phyloP scores from a whole-genome alignment of 2,888 invertebrate genomes.

The Euzophera pinguis region DNA sequence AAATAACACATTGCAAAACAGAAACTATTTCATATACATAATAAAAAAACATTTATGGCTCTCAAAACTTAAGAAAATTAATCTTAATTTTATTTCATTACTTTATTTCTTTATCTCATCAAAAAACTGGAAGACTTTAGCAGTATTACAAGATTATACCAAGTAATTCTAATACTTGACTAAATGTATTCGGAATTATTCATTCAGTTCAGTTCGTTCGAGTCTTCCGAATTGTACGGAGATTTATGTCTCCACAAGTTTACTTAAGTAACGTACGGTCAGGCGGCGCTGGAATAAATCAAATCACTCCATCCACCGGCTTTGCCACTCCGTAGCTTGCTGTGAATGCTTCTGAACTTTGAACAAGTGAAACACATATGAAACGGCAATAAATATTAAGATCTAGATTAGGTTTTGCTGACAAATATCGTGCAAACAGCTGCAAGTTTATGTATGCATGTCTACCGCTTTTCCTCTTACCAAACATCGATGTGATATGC shows the following conservation, averaged over 20 bases:
- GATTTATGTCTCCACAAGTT: constrained; percentile 63
- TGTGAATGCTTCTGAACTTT: constrained; percentile 13
- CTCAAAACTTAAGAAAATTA: no score
- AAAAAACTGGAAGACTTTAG: constrained; percentile 1
- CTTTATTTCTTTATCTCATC: no score
- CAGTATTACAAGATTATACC: constrained; percentile 7
- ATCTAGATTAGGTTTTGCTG: not conserved
- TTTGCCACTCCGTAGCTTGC: constrained; percentile 15
- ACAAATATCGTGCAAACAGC: no score
- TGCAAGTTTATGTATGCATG: no score
- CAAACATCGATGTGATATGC: no score
- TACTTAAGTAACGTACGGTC: constrained; percentile 55
- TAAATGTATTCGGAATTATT: constrained; percentile 56
- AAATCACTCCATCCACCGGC: constrained; percentile 32
- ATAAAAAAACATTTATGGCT: no score
- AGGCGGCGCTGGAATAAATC: constrained; percentile 51
- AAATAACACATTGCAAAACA: no score
- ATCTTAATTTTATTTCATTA: no score
- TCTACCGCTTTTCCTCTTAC: no score
- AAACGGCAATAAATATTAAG: constrained; percentile 16
- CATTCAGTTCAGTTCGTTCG: constrained; percentile 50
- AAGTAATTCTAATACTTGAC: constrained; percentile 31
- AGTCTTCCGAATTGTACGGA: constrained; percentile 47
- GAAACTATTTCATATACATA: no score
- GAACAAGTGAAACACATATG: constrained; percentile 13